Percentiles rank a stretch among this genome's conserved stretches.
Evolutionary conservation across 2,888 invertebrate genomes (phyloP).

Genomic region (Tinea trinotella): DNA sequence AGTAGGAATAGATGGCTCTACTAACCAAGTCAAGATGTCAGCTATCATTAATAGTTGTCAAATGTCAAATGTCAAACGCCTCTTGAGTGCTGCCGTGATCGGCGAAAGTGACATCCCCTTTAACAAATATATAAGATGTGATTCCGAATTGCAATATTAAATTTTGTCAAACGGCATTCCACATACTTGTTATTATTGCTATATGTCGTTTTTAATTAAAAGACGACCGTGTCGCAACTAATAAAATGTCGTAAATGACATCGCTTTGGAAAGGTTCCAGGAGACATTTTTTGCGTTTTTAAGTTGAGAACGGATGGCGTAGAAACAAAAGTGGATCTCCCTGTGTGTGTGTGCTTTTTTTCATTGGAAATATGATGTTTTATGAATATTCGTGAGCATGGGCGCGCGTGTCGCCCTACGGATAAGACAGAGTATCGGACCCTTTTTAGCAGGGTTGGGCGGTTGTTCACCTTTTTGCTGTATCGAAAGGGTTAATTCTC

Average conservation of each 20-base stretch:
- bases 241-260: conserved; percentile 36
- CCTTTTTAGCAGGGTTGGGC: conserved; percentile 41
- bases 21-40: conserved; percentile 26
- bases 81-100: conserved; percentile 23
- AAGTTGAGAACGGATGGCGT: conserved; percentile 16
- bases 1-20: conserved; percentile 31
- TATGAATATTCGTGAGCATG: conserved; percentile 58
- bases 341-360: conserved; percentile 22
- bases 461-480: conserved; percentile 61
- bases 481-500: conserved; percentile 64
- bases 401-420: conserved; percentile 45
- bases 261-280: conserved; percentile 51
- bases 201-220: conserved; percentile 37
- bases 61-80: conserved; percentile 28
- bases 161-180: conserved; percentile 16
- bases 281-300: conserved; percentile 33
- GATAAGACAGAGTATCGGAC: conserved; percentile 34
- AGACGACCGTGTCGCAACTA: conserved; percentile 38
- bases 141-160: conserved; percentile 14
- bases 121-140: conserved; percentile 9
- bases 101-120: conserved; percentile 17
- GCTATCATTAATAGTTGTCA: conserved; percentile 41
- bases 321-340: conserved; percentile 35
- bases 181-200: conserved; percentile 13
- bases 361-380: conserved; percentile 30